Base-by-base conservation (phyloP, 2,113 vertebrate genomes). In the Paraplagusia blochii region DNA sequence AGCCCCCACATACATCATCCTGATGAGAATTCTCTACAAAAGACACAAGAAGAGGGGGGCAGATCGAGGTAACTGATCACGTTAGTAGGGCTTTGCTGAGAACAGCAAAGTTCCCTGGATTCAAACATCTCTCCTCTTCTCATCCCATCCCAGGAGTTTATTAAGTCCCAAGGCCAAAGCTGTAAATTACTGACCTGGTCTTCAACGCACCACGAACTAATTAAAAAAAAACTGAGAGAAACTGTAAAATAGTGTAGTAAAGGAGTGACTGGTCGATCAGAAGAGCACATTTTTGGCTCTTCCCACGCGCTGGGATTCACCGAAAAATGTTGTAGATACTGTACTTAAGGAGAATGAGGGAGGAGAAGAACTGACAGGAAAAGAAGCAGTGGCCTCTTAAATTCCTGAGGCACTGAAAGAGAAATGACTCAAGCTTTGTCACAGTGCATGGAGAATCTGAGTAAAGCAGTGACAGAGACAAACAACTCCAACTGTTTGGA, bases 1-100 rank as follows among this genome's bases (percentile, higher is more conserved):
- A 65, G 36, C 58, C 58, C 13, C n/a, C 63, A 76, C 64, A 73
- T 81, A 47, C 48, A 82, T 80, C 85, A 81, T 70, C 58, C 43
- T 74, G 72, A 74, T 82, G 75, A 77, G 66, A 33, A 52, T 60
- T 74, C 22, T 16, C 60, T 34, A 22, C 44, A 45, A 56, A 51
- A 57, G 49, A 40, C 44, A 47, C 46, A 44, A 35, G 18, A 34
- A 16, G 39, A 39, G 14, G 10, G 59, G 58, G 59, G 35, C 62
- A 72, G 61, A 65, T 33, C 10, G 53, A 61, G 54, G 57, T 63
- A 50, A 67, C 74, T 62, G 65, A 63, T 77, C 36, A 45, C 9
- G 11, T 67, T 69, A 47, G 55, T 16, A 56, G 10, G 42, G 63
- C 45, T 69, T 29, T 61, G 17, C 51, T 58, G 42, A 54, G 9